Percentiles rank a stretch among this genome's conserved stretches.
phyloP scores from a whole-genome alignment of 2,888 invertebrate genomes.

The Nephrotoma guestfalica region DNA sequence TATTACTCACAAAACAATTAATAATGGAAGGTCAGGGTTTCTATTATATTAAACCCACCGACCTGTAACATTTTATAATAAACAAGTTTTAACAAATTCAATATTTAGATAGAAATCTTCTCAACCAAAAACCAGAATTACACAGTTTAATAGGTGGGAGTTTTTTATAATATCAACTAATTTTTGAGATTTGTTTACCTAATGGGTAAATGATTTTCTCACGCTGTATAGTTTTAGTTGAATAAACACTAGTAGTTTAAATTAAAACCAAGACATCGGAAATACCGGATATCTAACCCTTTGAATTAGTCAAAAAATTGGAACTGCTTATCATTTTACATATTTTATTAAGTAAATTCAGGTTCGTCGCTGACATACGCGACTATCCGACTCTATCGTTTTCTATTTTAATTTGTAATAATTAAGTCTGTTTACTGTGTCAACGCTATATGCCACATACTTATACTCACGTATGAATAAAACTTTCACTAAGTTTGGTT shows the following conservation, averaged over 20 bases:
- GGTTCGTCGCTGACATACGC: neutral
- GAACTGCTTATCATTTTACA: neutral
- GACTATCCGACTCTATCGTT: neutral
- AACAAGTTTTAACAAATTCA: too few species aligned
- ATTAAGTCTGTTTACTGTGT: neutral
- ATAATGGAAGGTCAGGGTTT: too few species aligned
- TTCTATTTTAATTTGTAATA: neutral
- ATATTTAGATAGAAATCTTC: too few species aligned
- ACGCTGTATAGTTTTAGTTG: neutral
- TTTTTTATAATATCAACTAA: neutral
- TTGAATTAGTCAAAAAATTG: neutral
- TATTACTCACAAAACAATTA: too few species aligned
- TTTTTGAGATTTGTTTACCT: too few species aligned
- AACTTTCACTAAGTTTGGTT: neutral
- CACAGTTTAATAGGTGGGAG: neutral
- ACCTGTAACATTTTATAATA: too few species aligned
- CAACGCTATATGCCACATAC: neutral
- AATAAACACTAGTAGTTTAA: neutral
- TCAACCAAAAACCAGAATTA: too few species aligned
- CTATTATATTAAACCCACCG: too few species aligned
- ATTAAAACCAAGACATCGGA: neutral
- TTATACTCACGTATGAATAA: neutral
- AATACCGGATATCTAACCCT: neutral
- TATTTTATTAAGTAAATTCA: neutral
- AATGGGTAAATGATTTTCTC: neutral